Conservation (phyloP, 1,140 invertebrate species). For the Wasmannia auropunctata region DNA sequence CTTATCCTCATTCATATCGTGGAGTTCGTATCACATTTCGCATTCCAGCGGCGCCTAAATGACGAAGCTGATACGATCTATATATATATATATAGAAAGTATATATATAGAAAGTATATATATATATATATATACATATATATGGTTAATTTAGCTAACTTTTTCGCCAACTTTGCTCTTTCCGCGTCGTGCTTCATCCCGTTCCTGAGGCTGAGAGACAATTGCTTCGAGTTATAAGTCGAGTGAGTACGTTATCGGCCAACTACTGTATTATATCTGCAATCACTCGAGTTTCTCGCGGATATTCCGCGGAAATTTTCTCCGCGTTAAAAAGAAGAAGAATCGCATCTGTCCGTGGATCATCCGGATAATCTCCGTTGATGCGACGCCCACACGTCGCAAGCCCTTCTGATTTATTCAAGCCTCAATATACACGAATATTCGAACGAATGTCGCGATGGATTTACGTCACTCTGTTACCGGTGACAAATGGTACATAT, state of each 20-base stretch:
- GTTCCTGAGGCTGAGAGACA: not conserved
- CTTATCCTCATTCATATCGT: constrained; percentile 8
- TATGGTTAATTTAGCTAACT: constrained; percentile 51
- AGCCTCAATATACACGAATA: not conserved
- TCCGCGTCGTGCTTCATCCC: not conserved
- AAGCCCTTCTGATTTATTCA: constrained; percentile 27
- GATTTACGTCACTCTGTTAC: not conserved
- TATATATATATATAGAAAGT: no score
- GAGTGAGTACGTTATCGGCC: not conserved
- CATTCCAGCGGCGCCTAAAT: constrained; percentile 36
- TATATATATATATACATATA: no score
- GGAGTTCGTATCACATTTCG: constrained; percentile 27
- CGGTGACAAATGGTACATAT: not conserved
- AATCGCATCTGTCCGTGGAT: not conserved
- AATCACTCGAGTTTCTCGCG: not conserved
- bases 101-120: no score
- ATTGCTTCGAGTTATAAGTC: constrained; percentile 47
- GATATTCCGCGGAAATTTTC: not conserved
- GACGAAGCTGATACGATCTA: not conserved
- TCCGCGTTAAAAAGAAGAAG: not conserved
- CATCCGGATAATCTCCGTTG: constrained; percentile 33
- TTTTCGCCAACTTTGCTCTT: constrained; percentile 50
- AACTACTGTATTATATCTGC: not conserved
- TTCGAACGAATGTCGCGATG: not conserved
- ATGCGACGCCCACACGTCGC: not conserved